Base-by-base conservation (phyloP, 35 echinoderm and acorn worm species). In the Heliocidaris tuberculata region DNA sequence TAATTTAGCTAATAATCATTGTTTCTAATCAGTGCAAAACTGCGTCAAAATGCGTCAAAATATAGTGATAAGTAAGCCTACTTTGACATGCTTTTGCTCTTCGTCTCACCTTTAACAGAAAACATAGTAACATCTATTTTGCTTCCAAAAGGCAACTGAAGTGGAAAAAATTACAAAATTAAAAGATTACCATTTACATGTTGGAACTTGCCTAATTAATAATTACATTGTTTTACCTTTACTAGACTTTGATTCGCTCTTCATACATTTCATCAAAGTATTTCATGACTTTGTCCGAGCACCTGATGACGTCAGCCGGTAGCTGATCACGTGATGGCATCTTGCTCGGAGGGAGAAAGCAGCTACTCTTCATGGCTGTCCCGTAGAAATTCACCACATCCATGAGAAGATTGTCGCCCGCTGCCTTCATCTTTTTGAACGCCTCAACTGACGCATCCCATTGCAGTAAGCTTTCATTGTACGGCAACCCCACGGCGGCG, bases 401-500 rank as follows among this genome's bases (percentile, higher is more conserved):
- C 15, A 47, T 32, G 12, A 48, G 31, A 32, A 89, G 31, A 32
- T 12, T 48, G 11, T 89, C 87, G 31, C 87, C 87, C 11, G 7
- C 2, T 15, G 87, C 87, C 24, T 89, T 89, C 87, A 32, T 47
- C 15, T 12, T 47, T 16, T 89, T 48, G 87, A 48, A 32, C 4
- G 47, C 31, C 15, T 32, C 87, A 17, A 48, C 15, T 6, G 87
- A 89, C 48, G 86, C 47, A 30, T 95, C 71, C 96, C 96, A 97
- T 48, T 95, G 30, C 15, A 97, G 92, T 60, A 93, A 78, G 15
- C 48, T 71, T 6, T 97, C 91, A 6, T 88, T 60, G 54, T 93
- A 97, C 2, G 96, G 96, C 31, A 97, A 88, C 10, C 96, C 96
- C 60, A 95, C 88, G 4, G 54, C 78, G 17, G 21, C 30, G 50